phyloP scores from a whole-genome alignment of 2,113 vertebrate genomes.

The Rhagologus leucostigma region DNA sequence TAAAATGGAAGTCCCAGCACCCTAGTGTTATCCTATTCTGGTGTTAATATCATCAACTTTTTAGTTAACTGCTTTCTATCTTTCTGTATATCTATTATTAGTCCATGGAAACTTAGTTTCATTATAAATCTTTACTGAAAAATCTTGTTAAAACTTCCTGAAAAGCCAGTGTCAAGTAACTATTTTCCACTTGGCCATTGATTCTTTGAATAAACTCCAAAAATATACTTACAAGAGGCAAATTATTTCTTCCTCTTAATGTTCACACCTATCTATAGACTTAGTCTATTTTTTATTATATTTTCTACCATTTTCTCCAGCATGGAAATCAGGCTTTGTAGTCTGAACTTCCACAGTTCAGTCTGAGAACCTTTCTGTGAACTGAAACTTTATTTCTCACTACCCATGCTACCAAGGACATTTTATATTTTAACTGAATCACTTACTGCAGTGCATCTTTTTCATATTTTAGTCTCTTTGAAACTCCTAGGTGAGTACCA shows the following conservation, averaged over 20 bases:
- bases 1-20: not conserved
- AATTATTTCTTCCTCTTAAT: not conserved
- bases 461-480: slow-evolving; percentile 32
- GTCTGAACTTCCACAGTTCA: not conserved
- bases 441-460: slow-evolving; percentile 3
- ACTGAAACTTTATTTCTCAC: not conserved
- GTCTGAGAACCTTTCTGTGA: not conserved
- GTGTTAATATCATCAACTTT: not conserved
- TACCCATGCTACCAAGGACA: not conserved
- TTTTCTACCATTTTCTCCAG: not conserved
- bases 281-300: not conserved
- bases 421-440: not conserved
- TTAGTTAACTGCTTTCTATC: not conserved
- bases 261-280: not conserved
- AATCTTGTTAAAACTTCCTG: not conserved
- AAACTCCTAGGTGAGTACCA: slow-evolving; percentile 35
- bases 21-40: not conserved
- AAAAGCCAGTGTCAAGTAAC: not conserved
- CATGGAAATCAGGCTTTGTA: not conserved
- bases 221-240: not conserved
- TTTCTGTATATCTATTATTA: not conserved
- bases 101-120: not conserved
- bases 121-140: not conserved
- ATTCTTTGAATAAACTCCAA: not conserved
- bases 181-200: not conserved